Conservation (phyloP, 2,888 invertebrate species). For the Cryptocephalus moraei region DNA sequence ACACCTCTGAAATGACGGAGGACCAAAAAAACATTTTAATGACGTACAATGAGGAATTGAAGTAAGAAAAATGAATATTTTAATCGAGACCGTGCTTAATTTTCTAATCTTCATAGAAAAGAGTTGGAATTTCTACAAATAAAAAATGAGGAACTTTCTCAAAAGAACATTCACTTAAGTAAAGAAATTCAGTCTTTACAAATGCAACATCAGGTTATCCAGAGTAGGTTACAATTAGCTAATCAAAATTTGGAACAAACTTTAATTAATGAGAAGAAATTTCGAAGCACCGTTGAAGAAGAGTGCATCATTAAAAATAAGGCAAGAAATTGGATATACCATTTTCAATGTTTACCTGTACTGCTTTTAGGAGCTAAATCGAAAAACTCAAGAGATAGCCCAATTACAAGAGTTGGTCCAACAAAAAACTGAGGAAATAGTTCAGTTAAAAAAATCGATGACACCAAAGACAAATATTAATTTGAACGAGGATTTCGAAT, state of each 20-base stretch:
- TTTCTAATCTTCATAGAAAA: slow-evolving; percentile 22
- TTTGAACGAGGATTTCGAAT: slow-evolving; percentile 39
- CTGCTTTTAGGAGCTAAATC: slow-evolving; percentile 31
- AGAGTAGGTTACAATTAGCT: slow-evolving; percentile 34
- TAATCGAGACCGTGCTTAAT: not conserved
- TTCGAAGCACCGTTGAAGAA: slow-evolving; percentile 38
- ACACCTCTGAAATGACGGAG: slow-evolving; percentile 15
- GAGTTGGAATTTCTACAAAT: slow-evolving; percentile 39
- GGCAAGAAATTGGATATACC: slow-evolving; percentile 10
- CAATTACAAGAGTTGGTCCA: slow-evolving; percentile 35
- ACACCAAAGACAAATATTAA: slow-evolving; percentile 34
- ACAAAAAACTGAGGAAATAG: slow-evolving; percentile 34
- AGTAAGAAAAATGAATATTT: slow-evolving; percentile 17
- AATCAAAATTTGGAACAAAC: slow-evolving; percentile 33
- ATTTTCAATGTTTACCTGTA: not conserved
- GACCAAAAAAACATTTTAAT: slow-evolving; percentile 14
- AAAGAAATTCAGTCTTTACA: slow-evolving; percentile 37
- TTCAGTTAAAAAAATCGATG: slow-evolving; percentile 34
- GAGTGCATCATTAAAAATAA: slow-evolving; percentile 31
- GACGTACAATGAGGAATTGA: slow-evolving; percentile 29
- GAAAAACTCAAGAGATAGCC: slow-evolving; percentile 40
- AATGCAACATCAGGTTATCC: slow-evolving; percentile 33
- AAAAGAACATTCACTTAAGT: slow-evolving; percentile 40
- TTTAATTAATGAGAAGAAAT: slow-evolving; percentile 36
- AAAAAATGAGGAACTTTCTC: slow-evolving; percentile 35